Conservation (phyloP, 2,797 vertebrate species). For the Tachyglossus aculeatus region DNA sequence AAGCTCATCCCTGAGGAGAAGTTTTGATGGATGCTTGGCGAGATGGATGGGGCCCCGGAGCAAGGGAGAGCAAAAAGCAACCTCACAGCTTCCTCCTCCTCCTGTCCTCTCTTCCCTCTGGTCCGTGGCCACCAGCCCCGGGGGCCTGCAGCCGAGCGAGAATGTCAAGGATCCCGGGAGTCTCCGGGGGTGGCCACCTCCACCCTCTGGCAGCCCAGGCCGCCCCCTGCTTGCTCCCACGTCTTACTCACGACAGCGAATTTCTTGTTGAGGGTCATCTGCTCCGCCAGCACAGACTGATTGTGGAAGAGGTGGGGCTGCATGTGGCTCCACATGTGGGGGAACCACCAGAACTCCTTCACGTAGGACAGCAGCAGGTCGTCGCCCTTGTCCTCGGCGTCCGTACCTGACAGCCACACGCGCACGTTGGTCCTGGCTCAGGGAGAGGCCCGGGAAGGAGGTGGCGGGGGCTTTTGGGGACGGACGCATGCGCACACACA, state of each 20-base stretch:
- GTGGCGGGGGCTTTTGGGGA: too few relatives aligned
- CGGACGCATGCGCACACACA: too few relatives aligned
- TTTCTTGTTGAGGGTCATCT: conserved; percentile 98
- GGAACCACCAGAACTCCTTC: conserved; percentile 98
- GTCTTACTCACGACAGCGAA: conserved; percentile 92
- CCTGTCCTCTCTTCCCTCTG: background rate
- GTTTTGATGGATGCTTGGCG: background rate
- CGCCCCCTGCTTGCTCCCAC: background rate
- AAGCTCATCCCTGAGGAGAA: too few relatives aligned
- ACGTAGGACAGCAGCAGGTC: conserved; percentile 94
- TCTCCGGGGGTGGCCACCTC: too few relatives aligned
- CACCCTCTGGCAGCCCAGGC: background rate
- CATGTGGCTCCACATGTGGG: conserved; percentile 99
- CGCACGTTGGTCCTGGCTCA: background rate
- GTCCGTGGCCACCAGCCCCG: background rate
- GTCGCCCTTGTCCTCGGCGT: conserved; percentile 94
- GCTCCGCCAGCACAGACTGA: conserved; percentile 94
- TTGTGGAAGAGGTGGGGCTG: conserved; percentile 98
- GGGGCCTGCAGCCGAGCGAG: too few relatives aligned
- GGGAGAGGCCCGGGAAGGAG: background rate
- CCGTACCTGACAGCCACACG: conserved; percentile 81
- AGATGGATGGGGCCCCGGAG: background rate
- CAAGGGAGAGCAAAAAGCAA: background rate
- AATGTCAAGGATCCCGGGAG: too few relatives aligned
- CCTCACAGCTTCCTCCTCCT: background rate